A percentile compares a stretch with the other conserved stretches of the same genome.
Conservation (phyloP, 1,140 invertebrate genomes). For the Forficula auricularia region DNA sequence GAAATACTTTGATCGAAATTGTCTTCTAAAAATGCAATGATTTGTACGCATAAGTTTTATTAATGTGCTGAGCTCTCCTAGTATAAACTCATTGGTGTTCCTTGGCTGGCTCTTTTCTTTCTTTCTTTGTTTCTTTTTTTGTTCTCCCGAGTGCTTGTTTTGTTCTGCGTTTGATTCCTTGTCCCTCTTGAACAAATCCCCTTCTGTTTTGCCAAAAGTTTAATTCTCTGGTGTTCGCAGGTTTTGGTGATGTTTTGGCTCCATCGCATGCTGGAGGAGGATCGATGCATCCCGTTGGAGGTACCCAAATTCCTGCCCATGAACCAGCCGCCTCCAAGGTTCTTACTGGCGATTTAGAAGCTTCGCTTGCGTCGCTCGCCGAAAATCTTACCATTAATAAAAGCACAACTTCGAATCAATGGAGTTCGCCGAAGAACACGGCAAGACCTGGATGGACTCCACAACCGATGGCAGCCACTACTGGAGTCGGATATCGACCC, state of each 20-base stretch:
- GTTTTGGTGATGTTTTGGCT: not conserved
- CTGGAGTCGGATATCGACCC: slow-evolving; percentile 63
- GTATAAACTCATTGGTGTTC: too few relatives aligned
- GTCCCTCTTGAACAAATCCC: not conserved
- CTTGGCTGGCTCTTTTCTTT: too few relatives aligned
- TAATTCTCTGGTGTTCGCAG: not conserved
- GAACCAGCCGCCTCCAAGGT: slow-evolving; percentile 41
- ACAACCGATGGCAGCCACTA: slow-evolving; percentile 69
- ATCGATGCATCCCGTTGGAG: not conserved
- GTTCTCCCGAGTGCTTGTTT: slow-evolving; percentile 7
- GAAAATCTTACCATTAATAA: slow-evolving; percentile 86
- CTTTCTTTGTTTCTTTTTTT: too few relatives aligned
- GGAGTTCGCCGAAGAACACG: slow-evolving; percentile 70
- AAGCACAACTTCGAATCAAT: slow-evolving; percentile 37
- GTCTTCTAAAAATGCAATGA: too few relatives aligned
- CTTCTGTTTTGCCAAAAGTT: not conserved
- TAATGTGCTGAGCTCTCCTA: too few relatives aligned
- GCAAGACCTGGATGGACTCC: slow-evolving; percentile 64
- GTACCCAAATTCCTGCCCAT: slow-evolving; percentile 3
- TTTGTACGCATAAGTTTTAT: too few relatives aligned
- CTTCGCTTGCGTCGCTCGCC: slow-evolving; percentile 72
- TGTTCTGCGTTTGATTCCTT: not conserved
- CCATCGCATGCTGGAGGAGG: not conserved
- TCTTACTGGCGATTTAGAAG: slow-evolving; percentile 79
- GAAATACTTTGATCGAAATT: too few relatives aligned